Base-by-base conservation (phyloP, 2,888 invertebrate species). In the Vanessa cardui region DNA sequence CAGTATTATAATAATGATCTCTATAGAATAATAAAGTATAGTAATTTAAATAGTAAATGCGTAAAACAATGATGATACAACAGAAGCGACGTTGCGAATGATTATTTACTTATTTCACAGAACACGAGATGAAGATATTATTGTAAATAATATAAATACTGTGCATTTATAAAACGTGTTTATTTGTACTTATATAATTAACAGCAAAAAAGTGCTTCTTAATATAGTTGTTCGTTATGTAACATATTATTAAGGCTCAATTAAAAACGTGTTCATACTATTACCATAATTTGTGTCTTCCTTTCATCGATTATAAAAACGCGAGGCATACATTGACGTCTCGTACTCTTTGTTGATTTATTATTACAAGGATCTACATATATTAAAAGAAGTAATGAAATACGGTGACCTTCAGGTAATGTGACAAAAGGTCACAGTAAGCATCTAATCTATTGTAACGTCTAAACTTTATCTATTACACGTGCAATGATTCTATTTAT, bases 391-490 rank as follows among this genome's bases (percentile, higher is more conserved):
- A 50, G 58, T 62, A 61, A 47, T 49, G 49, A 61, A 33, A 66
- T 47, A 66, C 58, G 20, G 49, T 52, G 66, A 58, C 66, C 62
- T 66, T 62, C 62, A 45, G 31, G 45, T 59, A 59, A 65, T 59
- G 45, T 56, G 56, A 18, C 56, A 33, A 39, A 65, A 58, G 65
- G 58, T 69, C 62, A 62, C 45, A 52, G 9, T 54, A 44, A 52
- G 52, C 33, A 65, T 54, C 52, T 7, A 26, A 62, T 62, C 45
- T 65, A 62, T 31, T 8, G 44, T 46, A 20, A 47, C 50, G n/a
- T 52, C 31, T 50, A 59, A 50, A 45, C 2, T 64, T 56, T 39
- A 56, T 56, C 39, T 33, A n/a, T 18, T 31, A 33, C n/a, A 33
- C 54, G 31, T 16, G 21, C n/a, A 33, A 33, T 33, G 39, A 18